These are phyloP conservation scores for Baryphthengus martii DNA, from an alignment of 2,113 vertebrate species.

Conservation along the genomic window DNA sequence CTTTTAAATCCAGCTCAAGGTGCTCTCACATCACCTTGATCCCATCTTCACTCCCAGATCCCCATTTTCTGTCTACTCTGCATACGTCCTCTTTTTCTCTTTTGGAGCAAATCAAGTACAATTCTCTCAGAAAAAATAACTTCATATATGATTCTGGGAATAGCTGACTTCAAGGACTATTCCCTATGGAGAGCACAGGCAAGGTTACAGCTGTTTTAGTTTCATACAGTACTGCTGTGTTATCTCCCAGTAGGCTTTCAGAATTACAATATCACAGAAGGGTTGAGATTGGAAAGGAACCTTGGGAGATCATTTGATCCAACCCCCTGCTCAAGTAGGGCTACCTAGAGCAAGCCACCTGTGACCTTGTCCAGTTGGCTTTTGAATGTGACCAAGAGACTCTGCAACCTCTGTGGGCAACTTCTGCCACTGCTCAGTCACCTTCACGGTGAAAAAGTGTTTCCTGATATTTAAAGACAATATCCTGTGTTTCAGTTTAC, in stretches of 20 bases:
- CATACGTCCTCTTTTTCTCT: background rate
- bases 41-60: background rate
- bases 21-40: background rate
- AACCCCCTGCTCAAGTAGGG: background rate
- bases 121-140: background rate
- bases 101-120: background rate
- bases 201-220: background rate
- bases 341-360: background rate
- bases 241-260: background rate
- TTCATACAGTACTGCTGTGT: background rate
- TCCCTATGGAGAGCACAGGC: background rate
- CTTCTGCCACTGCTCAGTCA: background rate
- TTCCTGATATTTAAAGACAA: background rate
- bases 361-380: background rate
- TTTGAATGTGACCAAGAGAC: background rate
- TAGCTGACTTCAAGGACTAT: background rate
- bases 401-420: background rate
- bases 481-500: background rate
- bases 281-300: background rate
- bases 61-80: fast-evolving
- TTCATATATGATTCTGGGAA: background rate
- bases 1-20: background rate
- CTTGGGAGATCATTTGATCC: background rate
- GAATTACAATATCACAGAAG: background rate
- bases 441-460: background rate